Evolutionary conservation across 2,113 vertebrate species (phyloP), one percentile per base, ranked within the genome.

Genomic region (Cephalopholis sonnerati): DNA sequence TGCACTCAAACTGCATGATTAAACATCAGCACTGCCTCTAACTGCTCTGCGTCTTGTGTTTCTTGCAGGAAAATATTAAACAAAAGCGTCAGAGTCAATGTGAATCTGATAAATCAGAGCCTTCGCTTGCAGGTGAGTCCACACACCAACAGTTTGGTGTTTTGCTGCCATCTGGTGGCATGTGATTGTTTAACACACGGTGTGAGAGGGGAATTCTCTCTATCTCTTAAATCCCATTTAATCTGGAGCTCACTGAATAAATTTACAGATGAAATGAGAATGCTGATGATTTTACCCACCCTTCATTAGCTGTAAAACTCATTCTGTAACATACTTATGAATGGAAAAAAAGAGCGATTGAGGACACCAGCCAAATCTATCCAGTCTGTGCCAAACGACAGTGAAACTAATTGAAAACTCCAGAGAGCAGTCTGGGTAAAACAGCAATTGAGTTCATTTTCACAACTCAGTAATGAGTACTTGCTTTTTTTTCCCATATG

Each of bases 151-250:
- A 55, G 20, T 58, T 55, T 51, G 46, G 32, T 74, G 9, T 77
- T 79, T 79, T 92, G 83, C 87, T 89, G 82, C 91, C 89, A 87
- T 79, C 93, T 91, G 64, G 50, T 85, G 93, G 84, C n/a, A 20
- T 0, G 17, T 11, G 36, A 2, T 72, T 53, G 11, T 62, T n/a
- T 53, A 17, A 53, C 69, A 62, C 7, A 0, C 10, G 22, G 3
- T 39, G 36, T 3, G 3, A 29, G 39, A 20, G 16, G 20, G 17
- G 8, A 36, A 12, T 17, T 27, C 27, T 48, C 7, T 74, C 29
- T 29, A 1, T 57, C 8, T 20, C 25, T 46, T 2, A 22, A 0
- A 18, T 67, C 7, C 18, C 18, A 16, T 82, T 84, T 59, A 24
- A 74, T 41, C 50, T 74, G n/a, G 9, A 36, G 29, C 32, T 39